These are phyloP conservation scores for Nymphalis polychloros DNA, from an alignment of 2,888 invertebrate species.

Conservation along the genomic window DNA sequence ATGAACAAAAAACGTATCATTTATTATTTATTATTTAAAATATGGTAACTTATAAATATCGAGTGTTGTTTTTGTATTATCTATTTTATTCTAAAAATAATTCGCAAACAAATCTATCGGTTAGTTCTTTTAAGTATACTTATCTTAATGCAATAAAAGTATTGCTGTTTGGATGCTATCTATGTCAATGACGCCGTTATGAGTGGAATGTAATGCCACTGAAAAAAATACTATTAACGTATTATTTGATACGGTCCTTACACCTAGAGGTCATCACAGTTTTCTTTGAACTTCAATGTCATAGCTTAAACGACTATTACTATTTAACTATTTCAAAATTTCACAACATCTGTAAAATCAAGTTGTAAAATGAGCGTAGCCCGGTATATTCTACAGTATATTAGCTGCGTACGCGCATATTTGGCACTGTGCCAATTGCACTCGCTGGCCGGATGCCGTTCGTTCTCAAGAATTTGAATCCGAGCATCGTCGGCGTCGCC, in stretches of 20 bases:
- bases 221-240: slow-evolving; percentile 28
- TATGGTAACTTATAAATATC: too few relatives aligned
- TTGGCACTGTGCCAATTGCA: slow-evolving; percentile 65
- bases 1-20: too few relatives aligned
- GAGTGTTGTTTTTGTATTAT: too few relatives aligned
- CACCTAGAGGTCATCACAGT: slow-evolving; percentile 31
- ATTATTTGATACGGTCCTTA: slow-evolving; percentile 28
- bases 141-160: slow-evolving; percentile 3
- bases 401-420: slow-evolving; percentile 58
- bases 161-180: slow-evolving; percentile 18
- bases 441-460: slow-evolving; percentile 61
- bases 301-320: slow-evolving; percentile 46
- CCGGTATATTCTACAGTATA: slow-evolving; percentile 59
- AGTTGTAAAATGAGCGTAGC: slow-evolving; percentile 54
- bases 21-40: too few relatives aligned
- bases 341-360: slow-evolving; percentile 48
- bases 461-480: slow-evolving; percentile 47
- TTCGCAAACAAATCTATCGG: too few relatives aligned
- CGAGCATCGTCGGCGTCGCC: slow-evolving; percentile 33
- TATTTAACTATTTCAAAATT: slow-evolving; percentile 48
- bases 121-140: too few relatives aligned
- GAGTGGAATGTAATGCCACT: slow-evolving; percentile 19
- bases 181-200: slow-evolving; percentile 36
- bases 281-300: slow-evolving; percentile 46
- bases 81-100: too few relatives aligned